phyloP scores from a whole-genome alignment of 2,888 invertebrate genomes.

The Agrotis clavis region DNA sequence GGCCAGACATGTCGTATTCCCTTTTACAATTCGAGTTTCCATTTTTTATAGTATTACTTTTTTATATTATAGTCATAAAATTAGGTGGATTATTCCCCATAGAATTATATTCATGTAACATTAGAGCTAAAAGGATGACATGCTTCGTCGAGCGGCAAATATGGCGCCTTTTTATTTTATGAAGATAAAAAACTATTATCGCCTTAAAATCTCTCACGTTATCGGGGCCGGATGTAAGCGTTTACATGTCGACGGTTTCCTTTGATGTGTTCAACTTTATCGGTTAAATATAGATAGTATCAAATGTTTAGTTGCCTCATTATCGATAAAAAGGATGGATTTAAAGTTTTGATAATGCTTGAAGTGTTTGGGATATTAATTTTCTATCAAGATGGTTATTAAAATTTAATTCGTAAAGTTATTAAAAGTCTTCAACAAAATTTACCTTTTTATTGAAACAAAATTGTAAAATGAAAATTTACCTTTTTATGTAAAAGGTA shows the following conservation, averaged over 20 bases:
- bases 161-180: constrained; percentile 27
- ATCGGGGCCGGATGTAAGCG: constrained; percentile 34
- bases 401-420: no score
- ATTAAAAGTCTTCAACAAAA: no score
- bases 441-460: no score
- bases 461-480: no score
- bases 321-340: not conserved
- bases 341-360: not conserved
- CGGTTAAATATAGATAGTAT: constrained; percentile 8
- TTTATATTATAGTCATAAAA: constrained; percentile 43
- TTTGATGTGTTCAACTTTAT: constrained; percentile 24
- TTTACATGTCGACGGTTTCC: constrained; percentile 29
- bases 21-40: constrained; percentile 19
- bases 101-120: constrained; percentile 38
- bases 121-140: constrained; percentile 15
- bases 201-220: constrained; percentile 11
- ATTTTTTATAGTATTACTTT: constrained; percentile 35
- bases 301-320: not conserved
- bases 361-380: not conserved
- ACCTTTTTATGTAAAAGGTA: no score
- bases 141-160: constrained; percentile 28
- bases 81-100: constrained; percentile 30
- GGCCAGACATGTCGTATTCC: constrained; percentile 39
- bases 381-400: not conserved
- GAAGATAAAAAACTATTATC: constrained; percentile 35